These are phyloP conservation scores for Leptogaster cylindrica DNA, from an alignment of 2,888 invertebrate species.

Conservation along the genomic window DNA sequence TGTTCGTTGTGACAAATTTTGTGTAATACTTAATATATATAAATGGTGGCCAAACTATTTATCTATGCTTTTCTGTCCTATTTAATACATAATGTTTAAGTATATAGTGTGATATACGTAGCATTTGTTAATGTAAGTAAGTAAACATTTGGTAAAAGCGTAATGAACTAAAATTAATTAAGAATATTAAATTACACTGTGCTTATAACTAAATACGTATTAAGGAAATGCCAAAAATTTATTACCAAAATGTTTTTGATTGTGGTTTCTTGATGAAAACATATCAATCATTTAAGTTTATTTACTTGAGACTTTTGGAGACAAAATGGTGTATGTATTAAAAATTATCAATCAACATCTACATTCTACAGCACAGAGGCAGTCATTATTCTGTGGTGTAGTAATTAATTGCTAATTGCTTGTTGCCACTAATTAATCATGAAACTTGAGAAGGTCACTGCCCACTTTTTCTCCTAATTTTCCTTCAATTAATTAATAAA, in stretches of 20 bases:
- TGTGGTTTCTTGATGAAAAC: background rate
- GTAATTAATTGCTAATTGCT: too few species aligned
- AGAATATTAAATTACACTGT: conserved; percentile 13
- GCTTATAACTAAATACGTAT: conserved; percentile 15
- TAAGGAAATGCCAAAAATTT: too few species aligned
- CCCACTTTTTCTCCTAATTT: too few species aligned
- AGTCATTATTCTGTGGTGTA: too few species aligned
- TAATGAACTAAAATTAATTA: conserved; percentile 28
- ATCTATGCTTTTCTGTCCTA: conserved; percentile 36
- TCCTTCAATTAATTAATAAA: too few species aligned
- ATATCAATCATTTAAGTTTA: background rate
- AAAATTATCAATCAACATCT: too few species aligned
- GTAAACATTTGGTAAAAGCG: conserved; percentile 35
- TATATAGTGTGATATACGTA: conserved; percentile 25
- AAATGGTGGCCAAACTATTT: conserved; percentile 15
- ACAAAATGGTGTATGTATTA: too few species aligned
- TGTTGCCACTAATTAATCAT: too few species aligned
- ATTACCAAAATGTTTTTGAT: too few species aligned
- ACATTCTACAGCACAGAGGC: too few species aligned
- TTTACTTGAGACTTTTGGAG: too few species aligned
- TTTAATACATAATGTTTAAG: conserved; percentile 16
- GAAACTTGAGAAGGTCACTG: too few species aligned
- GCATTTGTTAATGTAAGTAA: conserved; percentile 29
- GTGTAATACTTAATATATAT: conserved; percentile 8
- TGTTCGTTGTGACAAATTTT: conserved; percentile 29